Evolutionary conservation across 2,113 vertebrate genomes (phyloP), one percentile per base, ranked within the genome.

Genomic region (Epinephelus fuscoguttatus): DNA sequence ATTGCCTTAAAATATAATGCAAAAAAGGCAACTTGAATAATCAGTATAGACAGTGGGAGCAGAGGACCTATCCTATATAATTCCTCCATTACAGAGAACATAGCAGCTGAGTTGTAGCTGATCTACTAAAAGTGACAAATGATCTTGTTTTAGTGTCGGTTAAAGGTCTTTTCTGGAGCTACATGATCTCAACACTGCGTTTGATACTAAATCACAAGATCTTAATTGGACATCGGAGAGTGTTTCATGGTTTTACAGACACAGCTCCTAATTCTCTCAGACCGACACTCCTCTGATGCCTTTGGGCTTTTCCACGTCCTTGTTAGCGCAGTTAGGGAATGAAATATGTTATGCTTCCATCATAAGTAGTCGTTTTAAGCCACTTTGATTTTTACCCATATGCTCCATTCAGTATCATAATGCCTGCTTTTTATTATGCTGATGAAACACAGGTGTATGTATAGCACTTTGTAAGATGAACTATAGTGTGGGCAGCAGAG

Each of bases 191-290:
- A 59, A 62, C 56, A 47, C 27, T 21, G 47, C 0, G 3, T 71
- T 82, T 72, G 61, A 78, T 64, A 62, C 50, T 53, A 19, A 68
- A 89, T 75, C 47, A 72, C 49, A 74, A 3, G 27, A 60, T 75
- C n/a, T 75, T 79, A 83, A 83, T 81, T 77, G 82, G 82, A 56
- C 55, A 62, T 86, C 21, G 14, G 18, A 70, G 33, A 45, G 47
- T 40, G 56, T 89, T 80, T 71, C 50, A 60, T 40, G 3, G 50
- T 70, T 72, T 77, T 55, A 71, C 21, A 73, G 57, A 80, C 71
- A 40, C 30, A 42, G 49, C 55, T 88, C 21, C 49, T 76, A 57
- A 83, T 72, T 79, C 77, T 80, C 66, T 70, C 72, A 60, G 67
- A 78, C 71, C 50, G 62, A 78, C 70, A 59, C 18, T 45, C 55